Base-by-base conservation (phyloP, 2,888 invertebrate genomes). In the Barypeithes pellucidus region DNA sequence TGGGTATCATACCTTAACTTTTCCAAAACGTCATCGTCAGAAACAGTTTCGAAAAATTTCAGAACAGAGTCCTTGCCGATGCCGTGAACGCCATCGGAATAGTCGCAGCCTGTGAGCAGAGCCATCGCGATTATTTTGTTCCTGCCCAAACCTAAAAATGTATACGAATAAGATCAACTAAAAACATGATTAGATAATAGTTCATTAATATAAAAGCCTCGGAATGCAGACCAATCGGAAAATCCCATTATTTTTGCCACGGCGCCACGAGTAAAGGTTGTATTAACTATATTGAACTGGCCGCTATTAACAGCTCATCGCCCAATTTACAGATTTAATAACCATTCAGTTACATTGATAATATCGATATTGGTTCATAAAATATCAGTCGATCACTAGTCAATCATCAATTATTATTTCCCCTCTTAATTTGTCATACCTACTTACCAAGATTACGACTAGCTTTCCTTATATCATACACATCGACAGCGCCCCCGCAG, bases 41-140 rank as follows among this genome's bases (percentile, higher is more conserved):
- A 81, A 33, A 93, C 86, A 65, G 88, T 88, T 76, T 90, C 89
- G 65, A 95, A 90, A 69, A 94, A 90, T 77, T 94, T 92, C 2
- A 94, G 81, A 5, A 92, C 94, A 1, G 92, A 91, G 76, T 95
- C 94, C 75, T 92, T 92, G 0, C 97, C 97, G 60, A 94, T 88
- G 0, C 94, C 93, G 41, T 87, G 88, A 75, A 97, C 86, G 79
- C 97, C 95, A 3, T 91, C 91, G 52, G 91, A 90, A 83, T 96
- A 97, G 86, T 97, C 97, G 83, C 95, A 96, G 0, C 97, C 97
- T 78, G 95, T 93, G 0, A 97, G 86, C 33, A 97, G 84, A 5
- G 95, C 96, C 81, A 97, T 87, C 0, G 93, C 95, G 72, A 97
- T 91, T 85, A 97, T 91, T 85, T 95, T 95, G 77, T 93, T 91